These are phyloP conservation scores for Helicolenus hilgendorfi DNA, from an alignment of 2,797 vertebrate genomes.

Conservation along the genomic window DNA sequence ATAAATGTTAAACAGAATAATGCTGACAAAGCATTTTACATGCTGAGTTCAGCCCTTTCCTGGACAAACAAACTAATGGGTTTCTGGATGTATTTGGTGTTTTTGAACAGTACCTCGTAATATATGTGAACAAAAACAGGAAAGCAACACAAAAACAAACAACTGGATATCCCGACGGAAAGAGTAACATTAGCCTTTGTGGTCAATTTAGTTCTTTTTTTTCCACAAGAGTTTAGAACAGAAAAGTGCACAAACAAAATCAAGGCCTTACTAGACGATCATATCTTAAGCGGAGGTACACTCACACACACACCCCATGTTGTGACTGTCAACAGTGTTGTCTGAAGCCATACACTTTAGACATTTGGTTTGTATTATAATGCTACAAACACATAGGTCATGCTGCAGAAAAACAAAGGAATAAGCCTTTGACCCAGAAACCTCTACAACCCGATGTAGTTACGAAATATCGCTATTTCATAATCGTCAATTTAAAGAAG, in stretches of 20 bases:
- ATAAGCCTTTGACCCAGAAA: neutral
- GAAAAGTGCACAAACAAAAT: neutral
- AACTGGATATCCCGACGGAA: neutral
- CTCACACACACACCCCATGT: neutral
- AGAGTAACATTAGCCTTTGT: neutral
- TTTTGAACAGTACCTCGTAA: neutral
- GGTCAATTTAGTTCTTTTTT: neutral
- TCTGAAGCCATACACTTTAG: neutral
- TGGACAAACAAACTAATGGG: neutral
- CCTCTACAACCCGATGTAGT: no score
- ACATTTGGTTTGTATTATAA: conserved; percentile 23
- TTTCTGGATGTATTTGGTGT: neutral
- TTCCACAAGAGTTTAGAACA: neutral
- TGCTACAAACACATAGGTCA: conserved; percentile 20
- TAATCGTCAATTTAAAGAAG: no score
- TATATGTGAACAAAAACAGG: neutral
- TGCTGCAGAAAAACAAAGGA: neutral
- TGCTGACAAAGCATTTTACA: conserved; percentile 8
- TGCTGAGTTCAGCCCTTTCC: neutral
- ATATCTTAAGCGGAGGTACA: neutral
- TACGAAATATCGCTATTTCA: no score
- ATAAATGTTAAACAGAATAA: neutral
- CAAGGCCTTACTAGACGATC: neutral
- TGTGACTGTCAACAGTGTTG: conserved; percentile 41
- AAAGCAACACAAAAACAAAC: neutral